phyloP scores from a whole-genome alignment of 2,797 vertebrate genomes.

The Dryobates pubescens region DNA sequence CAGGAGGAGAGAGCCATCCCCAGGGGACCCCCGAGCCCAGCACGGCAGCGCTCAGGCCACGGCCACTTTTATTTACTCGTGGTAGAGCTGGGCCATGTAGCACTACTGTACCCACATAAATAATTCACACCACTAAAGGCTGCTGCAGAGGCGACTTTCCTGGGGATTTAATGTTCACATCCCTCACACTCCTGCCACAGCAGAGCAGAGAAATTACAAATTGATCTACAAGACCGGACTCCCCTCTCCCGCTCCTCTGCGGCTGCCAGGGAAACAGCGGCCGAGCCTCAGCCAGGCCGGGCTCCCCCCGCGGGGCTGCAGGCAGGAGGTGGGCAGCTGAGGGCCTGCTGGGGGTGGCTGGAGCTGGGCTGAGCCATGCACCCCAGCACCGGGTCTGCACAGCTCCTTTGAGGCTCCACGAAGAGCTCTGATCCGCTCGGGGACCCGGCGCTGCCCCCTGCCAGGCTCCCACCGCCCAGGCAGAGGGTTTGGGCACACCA shows the following conservation, averaged over 20 bases:
- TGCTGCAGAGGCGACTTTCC: not conserved
- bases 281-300: not conserved
- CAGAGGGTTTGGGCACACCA: not conserved
- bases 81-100: not conserved
- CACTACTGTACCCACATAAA: slow-evolving; percentile 40
- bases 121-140: slow-evolving; percentile 62
- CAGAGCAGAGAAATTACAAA: slow-evolving; percentile 64
- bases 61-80: accelerated
- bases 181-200: slow-evolving; percentile 44
- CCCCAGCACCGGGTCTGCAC: accelerated
- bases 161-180: slow-evolving; percentile 44
- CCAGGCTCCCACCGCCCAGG: not conserved
- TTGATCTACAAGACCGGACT: slow-evolving; percentile 22
- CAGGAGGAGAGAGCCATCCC: accelerated
- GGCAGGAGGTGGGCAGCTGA: not conserved
- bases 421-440: not conserved
- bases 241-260: slow-evolving; percentile 15
- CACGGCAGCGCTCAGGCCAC: accelerated
- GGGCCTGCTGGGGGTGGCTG: not conserved
- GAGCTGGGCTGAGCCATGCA: not conserved
- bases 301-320: not conserved
- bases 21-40: not conserved
- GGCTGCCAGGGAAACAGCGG: not conserved
- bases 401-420: not conserved
- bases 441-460: accelerated